Conservation (phyloP, 37 sponge, comb jelly and placozoan species). For the Bolinopsis microptera region DNA sequence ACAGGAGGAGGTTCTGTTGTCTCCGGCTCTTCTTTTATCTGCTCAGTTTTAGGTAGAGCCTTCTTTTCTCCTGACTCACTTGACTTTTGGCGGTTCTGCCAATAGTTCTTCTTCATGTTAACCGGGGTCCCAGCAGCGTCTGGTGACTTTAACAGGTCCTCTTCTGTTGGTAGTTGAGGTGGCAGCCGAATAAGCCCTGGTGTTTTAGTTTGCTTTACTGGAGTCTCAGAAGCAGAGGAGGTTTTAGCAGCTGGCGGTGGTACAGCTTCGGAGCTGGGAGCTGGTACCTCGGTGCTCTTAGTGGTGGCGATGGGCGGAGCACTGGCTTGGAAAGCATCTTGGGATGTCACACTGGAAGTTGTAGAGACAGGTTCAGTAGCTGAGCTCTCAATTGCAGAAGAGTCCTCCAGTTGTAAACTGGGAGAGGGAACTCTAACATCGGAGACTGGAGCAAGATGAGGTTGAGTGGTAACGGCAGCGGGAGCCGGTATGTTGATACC, state of each 20-base stretch:
- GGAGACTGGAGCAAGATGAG: background rate
- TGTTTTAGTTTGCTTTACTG: background rate
- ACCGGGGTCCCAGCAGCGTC: background rate
- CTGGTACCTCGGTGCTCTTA: background rate
- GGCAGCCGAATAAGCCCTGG: slow-evolving; percentile 39
- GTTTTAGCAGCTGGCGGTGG: background rate
- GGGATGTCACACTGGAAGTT: background rate
- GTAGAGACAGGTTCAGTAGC: background rate
- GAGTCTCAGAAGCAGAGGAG: background rate
- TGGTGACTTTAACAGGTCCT: slow-evolving; percentile 55
- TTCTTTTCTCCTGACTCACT: background rate
- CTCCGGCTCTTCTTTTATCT: background rate
- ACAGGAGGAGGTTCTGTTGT: background rate
- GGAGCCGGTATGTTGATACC: background rate
- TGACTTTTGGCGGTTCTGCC: slow-evolving; percentile 32
- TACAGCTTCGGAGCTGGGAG: background rate
- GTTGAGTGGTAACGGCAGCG: background rate
- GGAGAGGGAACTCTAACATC: background rate
- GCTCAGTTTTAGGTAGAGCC: background rate
- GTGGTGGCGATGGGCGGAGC: background rate
- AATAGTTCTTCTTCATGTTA: slow-evolving; percentile 51
- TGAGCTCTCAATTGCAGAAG: no score
- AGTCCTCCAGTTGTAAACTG: background rate
- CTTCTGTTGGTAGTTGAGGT: slow-evolving; percentile 33
- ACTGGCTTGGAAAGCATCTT: background rate